Evolutionary conservation across 2,888 invertebrate species (phyloP).

Genomic region (Syrista parreyssii): DNA sequence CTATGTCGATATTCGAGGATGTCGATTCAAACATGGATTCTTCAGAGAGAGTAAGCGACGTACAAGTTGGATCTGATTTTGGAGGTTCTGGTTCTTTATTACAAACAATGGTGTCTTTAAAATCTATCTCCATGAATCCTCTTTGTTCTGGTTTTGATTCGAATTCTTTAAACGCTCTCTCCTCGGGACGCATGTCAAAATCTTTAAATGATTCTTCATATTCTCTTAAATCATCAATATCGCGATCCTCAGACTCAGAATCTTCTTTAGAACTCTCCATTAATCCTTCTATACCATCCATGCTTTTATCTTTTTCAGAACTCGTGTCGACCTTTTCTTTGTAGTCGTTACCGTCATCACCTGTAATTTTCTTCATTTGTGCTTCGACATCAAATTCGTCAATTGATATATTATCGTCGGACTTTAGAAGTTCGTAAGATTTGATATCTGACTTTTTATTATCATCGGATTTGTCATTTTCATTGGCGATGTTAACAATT

Average conservation of each 20-base stretch:
- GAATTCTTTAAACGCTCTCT: slow-evolving; percentile 47
- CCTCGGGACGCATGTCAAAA: slow-evolving; percentile 36
- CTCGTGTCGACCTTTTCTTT: slow-evolving; percentile 56
- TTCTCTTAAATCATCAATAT: slow-evolving; percentile 43
- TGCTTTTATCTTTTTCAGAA: slow-evolving; percentile 55
- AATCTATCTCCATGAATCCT: slow-evolving; percentile 9
- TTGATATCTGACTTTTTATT: slow-evolving; percentile 28
- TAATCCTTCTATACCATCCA: slow-evolving; percentile 61
- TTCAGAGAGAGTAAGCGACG: slow-evolving; percentile 36
- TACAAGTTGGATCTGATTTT: slow-evolving; percentile 7
- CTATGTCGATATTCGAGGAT: slow-evolving; percentile 50
- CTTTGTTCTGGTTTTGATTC: slow-evolving; percentile 31
- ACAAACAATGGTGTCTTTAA: not conserved
- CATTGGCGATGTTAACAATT: slow-evolving; percentile 37
- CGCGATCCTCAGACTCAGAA: slow-evolving; percentile 53
- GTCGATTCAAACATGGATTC: slow-evolving; percentile 52
- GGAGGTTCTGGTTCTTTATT: slow-evolving; percentile 4
- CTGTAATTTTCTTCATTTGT: slow-evolving; percentile 62
- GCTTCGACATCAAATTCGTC: slow-evolving; percentile 63
- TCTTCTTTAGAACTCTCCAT: slow-evolving; percentile 64
- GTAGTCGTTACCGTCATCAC: slow-evolving; percentile 62
- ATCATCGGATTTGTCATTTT: slow-evolving; percentile 46
- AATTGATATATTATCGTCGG: slow-evolving; percentile 53
- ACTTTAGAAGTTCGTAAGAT: slow-evolving; percentile 42
- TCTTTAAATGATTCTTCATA: slow-evolving; percentile 34